Conservation (phyloP, 2,113 vertebrate species). For the Parus major region DNA sequence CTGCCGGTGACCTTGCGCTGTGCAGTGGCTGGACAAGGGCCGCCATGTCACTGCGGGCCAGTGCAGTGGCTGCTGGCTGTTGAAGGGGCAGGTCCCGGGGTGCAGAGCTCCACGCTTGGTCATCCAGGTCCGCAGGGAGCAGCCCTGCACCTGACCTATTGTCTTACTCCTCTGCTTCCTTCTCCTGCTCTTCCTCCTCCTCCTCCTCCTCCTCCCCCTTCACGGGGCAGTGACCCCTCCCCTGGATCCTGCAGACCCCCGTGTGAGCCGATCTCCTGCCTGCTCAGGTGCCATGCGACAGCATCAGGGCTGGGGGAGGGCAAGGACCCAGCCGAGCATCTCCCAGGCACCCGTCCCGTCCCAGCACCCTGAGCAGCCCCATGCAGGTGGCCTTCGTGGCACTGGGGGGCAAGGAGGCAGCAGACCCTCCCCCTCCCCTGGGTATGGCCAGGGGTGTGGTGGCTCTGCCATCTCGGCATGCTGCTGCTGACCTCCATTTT, state of each 20-base stretch:
- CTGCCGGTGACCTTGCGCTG: background rate
- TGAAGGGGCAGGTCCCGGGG: background rate
- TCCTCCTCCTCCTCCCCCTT: background rate
- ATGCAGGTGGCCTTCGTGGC: background rate
- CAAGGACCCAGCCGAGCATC: background rate
- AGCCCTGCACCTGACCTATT: background rate
- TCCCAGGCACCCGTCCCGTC: accelerated
- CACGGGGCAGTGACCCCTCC: background rate
- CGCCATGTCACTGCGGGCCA: background rate
- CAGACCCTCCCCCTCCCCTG: background rate
- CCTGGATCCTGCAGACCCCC: background rate
- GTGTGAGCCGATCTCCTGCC: background rate
- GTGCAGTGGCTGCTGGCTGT: background rate
- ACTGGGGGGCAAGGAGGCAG: background rate
- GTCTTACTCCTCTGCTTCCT: background rate
- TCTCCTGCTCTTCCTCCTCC: background rate
- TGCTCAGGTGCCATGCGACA: background rate
- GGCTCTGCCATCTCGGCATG: background rate
- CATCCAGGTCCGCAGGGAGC: background rate
- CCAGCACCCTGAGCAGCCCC: background rate
- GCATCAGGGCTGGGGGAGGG: accelerated
- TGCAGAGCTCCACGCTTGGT: background rate
- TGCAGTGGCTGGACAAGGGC: background rate
- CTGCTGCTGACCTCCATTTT: slow-evolving; percentile 31
- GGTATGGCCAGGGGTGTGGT: background rate